phyloP scores from a whole-genome alignment of 2,797 vertebrate genomes.

The Urophycis tenuis region DNA sequence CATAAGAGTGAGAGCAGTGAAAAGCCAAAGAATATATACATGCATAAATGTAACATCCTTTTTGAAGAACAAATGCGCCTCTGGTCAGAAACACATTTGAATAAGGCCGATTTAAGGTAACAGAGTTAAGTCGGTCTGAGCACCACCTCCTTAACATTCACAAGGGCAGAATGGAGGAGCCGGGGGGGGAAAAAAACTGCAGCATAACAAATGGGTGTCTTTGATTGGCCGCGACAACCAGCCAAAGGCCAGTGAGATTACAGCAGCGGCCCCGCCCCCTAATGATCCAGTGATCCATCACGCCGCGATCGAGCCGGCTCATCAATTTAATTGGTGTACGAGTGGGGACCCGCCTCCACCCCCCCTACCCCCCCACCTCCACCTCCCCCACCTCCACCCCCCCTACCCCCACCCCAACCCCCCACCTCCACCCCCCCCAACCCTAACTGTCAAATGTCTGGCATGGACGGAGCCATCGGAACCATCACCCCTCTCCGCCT shows the following conservation, averaged over 20 bases:
- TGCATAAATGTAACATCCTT: not conserved
- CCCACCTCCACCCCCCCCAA: conserved; percentile 22
- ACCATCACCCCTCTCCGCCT: conserved; percentile 33
- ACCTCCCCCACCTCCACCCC: conserved; percentile 23
- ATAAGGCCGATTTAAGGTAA: not conserved
- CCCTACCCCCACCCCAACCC: too few relatives aligned
- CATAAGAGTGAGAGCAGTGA: not conserved
- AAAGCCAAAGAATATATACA: not conserved
- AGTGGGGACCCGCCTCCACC: conserved; percentile 33
- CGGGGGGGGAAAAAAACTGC: conserved; percentile 31
- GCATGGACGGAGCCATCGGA: conserved; percentile 32
- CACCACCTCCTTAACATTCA: not conserved
- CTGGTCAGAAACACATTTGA: not conserved
- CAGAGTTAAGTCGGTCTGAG: not conserved
- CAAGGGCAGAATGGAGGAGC: conserved; percentile 4
- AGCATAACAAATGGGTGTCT: conserved; percentile 38
- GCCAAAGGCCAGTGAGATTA: conserved; percentile 50
- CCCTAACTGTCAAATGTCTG: conserved; percentile 36
- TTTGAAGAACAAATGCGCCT: not conserved
- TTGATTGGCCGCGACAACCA: conserved; percentile 41
- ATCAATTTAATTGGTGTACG: conserved; percentile 67
- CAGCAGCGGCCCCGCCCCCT: conserved; percentile 41
- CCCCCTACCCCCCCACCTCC: conserved; percentile 9
- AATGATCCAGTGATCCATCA: conserved; percentile 57
- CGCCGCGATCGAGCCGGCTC: conserved; percentile 50